phyloP scores from a whole-genome alignment of 2,888 invertebrate genomes.

The Caenorhabditis doughertyi region DNA sequence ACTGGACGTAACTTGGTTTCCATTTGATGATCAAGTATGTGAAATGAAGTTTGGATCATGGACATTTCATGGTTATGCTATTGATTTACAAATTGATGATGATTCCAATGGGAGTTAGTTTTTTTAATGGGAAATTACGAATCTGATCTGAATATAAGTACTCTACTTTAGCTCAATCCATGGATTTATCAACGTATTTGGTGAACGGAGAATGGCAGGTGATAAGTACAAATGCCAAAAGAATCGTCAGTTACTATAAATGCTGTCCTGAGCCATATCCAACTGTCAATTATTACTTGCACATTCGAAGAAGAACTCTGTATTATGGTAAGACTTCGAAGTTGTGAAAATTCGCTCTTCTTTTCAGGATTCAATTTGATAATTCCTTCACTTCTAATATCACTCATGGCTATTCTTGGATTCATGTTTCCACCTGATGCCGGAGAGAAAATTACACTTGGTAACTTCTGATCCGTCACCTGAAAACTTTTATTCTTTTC shows the following conservation, averaged over 20 bases:
- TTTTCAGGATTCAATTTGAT: conserved; percentile 94
- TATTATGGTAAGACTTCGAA: conserved; percentile 88
- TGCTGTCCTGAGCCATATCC: conserved; percentile 89
- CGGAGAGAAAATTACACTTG: conserved; percentile 97
- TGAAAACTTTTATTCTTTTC: conserved; percentile 17
- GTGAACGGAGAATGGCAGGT: conserved; percentile 79
- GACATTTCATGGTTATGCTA: conserved; percentile 94
- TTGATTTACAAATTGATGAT: conserved; percentile 88
- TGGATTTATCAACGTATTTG: conserved; percentile 78
- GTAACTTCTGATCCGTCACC: conserved; percentile 84
- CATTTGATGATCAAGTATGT: conserved; percentile 93
- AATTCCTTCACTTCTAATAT: conserved; percentile 98
- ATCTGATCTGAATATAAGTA: neutral
- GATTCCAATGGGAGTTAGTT: conserved; percentile 65
- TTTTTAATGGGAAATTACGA: neutral
- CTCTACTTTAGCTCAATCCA: conserved; percentile 68
- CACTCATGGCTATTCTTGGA: conserved; percentile 97
- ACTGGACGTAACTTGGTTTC: conserved; percentile 86
- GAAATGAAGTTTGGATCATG: conserved; percentile 87
- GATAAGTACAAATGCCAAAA: conserved; percentile 82
- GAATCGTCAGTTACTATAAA: conserved; percentile 85
- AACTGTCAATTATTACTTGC: conserved; percentile 89
- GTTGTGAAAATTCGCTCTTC: neutral
- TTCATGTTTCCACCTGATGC: conserved; percentile 99
- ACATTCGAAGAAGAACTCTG: conserved; percentile 95